phyloP scores from a whole-genome alignment of 1,140 invertebrate genomes.

The Microvelia longipes region DNA sequence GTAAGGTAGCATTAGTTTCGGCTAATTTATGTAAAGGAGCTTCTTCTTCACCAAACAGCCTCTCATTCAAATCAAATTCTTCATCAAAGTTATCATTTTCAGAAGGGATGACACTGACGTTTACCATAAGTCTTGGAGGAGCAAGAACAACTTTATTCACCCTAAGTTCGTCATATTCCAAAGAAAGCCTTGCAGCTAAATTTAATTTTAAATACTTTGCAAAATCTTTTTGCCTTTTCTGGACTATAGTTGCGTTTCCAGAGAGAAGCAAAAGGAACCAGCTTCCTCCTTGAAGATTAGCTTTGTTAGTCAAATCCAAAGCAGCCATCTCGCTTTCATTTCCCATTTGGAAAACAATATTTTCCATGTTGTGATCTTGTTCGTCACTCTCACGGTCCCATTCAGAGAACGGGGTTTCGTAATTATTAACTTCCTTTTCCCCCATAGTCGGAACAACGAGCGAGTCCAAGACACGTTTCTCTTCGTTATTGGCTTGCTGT shows the following conservation, averaged over 20 bases:
- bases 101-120: conserved; percentile 24
- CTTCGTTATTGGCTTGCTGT: conserved; percentile 10
- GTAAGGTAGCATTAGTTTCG: conserved; percentile 27
- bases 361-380: conserved; percentile 21
- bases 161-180: conserved; percentile 27
- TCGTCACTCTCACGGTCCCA: conserved; percentile 24
- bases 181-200: conserved; percentile 27
- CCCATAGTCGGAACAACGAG: conserved; percentile 6
- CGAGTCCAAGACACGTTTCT: conserved; percentile 1
- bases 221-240: conserved; percentile 26
- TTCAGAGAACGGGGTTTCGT: conserved; percentile 20
- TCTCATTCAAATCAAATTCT: conserved; percentile 20
- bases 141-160: conserved; percentile 26
- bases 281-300: conserved; percentile 12
- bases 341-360: conserved; percentile 17
- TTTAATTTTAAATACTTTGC: conserved; percentile 29
- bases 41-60: conserved; percentile 21
- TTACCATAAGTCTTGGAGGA: conserved; percentile 25
- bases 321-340: conserved; percentile 6
- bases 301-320: conserved; percentile 6
- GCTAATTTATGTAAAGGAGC: conserved; percentile 26
- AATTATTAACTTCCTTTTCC: conserved; percentile 13
- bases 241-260: conserved; percentile 28
- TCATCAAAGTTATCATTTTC: conserved; percentile 18
- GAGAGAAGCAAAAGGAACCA: conserved; percentile 24